Evolutionary conservation across 2,888 invertebrate genomes (phyloP).

Genomic region (Parochlus steinenii): DNA sequence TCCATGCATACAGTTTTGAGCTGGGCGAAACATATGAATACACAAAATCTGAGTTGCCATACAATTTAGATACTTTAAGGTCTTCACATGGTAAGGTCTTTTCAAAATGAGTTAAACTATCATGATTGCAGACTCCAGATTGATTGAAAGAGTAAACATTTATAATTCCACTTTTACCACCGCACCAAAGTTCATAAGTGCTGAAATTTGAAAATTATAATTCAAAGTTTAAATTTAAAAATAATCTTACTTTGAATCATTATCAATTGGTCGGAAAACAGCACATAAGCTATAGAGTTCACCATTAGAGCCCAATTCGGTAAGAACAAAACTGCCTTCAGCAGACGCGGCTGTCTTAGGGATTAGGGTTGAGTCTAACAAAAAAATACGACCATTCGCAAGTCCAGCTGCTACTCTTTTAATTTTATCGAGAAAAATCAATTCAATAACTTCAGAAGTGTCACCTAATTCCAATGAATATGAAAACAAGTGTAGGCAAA

Average conservation of each 20-base stretch:
- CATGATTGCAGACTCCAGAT: constrained; percentile 56
- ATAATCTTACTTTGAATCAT: not conserved
- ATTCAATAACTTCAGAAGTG: constrained; percentile 45
- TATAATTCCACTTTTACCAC: constrained; percentile 64
- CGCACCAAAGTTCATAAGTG: constrained; percentile 70
- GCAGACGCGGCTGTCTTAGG: constrained; percentile 42
- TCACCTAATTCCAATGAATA: constrained; percentile 51
- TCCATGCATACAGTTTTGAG: constrained; percentile 80
- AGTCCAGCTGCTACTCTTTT: constrained; percentile 68
- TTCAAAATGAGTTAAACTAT: constrained; percentile 43
- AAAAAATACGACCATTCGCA: constrained; percentile 59
- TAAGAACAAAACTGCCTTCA: constrained; percentile 61
- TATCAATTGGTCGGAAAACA: constrained; percentile 24
- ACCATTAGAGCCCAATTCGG: constrained; percentile 54
- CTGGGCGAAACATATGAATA: constrained; percentile 78
- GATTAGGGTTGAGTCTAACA: constrained; percentile 45
- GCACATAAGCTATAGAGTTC: constrained; percentile 51
- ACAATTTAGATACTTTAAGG: constrained; percentile 52
- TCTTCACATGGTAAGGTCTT: constrained; percentile 39
- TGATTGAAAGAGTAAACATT: constrained; percentile 58
- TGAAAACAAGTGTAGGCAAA: constrained; percentile 40
- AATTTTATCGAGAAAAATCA: constrained; percentile 46
- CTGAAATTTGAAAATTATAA: constrained; percentile 23
- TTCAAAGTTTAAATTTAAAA: constrained; percentile 10
- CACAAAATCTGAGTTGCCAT: constrained; percentile 43